Conservation (phyloP, 2,888 invertebrate genomes). For the Andrena flavipes region DNA sequence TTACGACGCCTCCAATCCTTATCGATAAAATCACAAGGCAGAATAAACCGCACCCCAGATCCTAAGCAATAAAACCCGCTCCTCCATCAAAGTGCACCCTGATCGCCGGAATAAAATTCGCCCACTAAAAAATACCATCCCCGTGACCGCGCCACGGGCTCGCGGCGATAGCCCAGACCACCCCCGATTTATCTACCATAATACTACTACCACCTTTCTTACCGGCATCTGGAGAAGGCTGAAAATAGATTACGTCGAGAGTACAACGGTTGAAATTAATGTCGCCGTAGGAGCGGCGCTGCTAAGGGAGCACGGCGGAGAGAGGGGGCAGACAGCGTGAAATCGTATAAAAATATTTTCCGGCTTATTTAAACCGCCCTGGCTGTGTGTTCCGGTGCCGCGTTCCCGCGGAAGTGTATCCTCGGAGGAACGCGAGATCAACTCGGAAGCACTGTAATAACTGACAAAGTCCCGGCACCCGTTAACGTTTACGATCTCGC, state of each 20-base stretch:
- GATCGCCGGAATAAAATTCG: too few relatives aligned
- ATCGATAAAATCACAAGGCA: too few relatives aligned
- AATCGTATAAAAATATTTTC: conserved; percentile 55
- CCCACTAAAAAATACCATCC: background rate
- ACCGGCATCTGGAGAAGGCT: background rate
- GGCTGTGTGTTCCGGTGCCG: conserved; percentile 26
- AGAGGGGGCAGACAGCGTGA: conserved; percentile 8
- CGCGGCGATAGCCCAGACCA: background rate
- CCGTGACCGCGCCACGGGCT: too few relatives aligned
- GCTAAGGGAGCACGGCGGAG: conserved; percentile 9
- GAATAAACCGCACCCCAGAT: too few relatives aligned
- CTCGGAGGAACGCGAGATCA: conserved; percentile 56
- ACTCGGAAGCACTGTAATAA: conserved; percentile 53
- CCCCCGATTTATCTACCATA: background rate
- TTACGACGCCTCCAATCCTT: too few relatives aligned
- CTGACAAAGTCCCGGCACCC: conserved; percentile 58
- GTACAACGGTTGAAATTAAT: background rate
- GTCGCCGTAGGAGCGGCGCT: background rate
- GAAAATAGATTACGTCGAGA: background rate
- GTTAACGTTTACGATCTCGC: conserved; percentile 57
- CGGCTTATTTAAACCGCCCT: conserved; percentile 44
- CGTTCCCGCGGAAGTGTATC: conserved; percentile 31
- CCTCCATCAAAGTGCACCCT: too few relatives aligned
- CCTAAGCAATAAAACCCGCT: too few relatives aligned
- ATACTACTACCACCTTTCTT: too few relatives aligned